Percentiles rank a stretch among this genome's conserved stretches.
Conservation (phyloP, 23 tunicate species). For the Trididemnum miniatum region DNA sequence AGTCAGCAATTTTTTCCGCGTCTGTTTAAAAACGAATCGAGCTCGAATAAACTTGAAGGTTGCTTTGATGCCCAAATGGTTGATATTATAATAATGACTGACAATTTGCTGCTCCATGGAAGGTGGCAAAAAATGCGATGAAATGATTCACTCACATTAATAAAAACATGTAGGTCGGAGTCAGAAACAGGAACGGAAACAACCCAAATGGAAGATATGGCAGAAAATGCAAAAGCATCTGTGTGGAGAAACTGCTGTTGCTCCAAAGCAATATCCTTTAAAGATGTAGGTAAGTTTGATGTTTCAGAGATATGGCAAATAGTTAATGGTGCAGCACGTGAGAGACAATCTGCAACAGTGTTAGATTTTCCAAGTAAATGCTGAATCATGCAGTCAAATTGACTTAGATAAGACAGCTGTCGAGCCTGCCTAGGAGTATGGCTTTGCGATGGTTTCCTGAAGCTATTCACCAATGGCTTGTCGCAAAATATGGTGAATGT, state of each 20-base stretch:
- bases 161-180: background rate
- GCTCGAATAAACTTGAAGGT: background rate
- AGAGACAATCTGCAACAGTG: background rate
- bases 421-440: background rate
- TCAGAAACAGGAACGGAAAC: background rate
- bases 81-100: background rate
- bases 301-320: background rate
- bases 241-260: background rate
- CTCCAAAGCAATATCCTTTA: background rate
- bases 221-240: background rate
- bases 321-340: background rate
- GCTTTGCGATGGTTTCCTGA: background rate
- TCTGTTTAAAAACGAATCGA: background rate
- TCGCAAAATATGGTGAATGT: background rate
- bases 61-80: background rate
- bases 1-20: background rate
- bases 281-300: background rate
- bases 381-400: background rate
- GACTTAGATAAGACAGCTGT: background rate
- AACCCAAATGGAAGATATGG: background rate
- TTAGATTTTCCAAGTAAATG: background rate
- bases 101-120: background rate
- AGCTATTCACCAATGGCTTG: background rate
- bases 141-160: background rate
- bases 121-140: background rate